Percentiles rank a stretch among this genome's conserved stretches.
These are phyloP conservation scores for Oeneis ivallda DNA, from an alignment of 2,888 invertebrate species.

Conservation along the genomic window DNA sequence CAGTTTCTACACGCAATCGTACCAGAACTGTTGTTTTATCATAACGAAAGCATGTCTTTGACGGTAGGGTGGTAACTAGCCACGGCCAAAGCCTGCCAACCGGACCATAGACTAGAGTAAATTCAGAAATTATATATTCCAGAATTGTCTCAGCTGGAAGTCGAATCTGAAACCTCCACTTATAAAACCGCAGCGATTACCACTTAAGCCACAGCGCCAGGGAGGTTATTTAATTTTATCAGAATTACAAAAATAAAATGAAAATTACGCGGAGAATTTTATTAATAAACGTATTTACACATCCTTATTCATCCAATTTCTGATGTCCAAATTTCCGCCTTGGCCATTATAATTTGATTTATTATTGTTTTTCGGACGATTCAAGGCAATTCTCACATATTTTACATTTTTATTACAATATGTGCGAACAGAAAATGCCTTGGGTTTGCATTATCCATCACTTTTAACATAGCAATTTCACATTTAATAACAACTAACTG, in stretches of 20 bases:
- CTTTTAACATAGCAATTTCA: slow-evolving; percentile 9
- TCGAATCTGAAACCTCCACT: too few relatives aligned
- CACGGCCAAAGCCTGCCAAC: too few relatives aligned
- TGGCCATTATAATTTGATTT: slow-evolving; percentile 19
- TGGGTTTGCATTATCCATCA: slow-evolving; percentile 5
- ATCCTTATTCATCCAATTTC: slow-evolving; percentile 14
- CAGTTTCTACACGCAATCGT: too few relatives aligned
- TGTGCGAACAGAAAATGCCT: neutral
- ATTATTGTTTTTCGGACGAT: slow-evolving; percentile 18
- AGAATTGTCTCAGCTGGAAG: too few relatives aligned
- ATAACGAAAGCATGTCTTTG: too few relatives aligned
- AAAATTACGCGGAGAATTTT: slow-evolving; percentile 3
- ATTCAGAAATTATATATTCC: too few relatives aligned
- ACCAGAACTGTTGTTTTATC: too few relatives aligned
- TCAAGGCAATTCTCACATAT: slow-evolving; percentile 22
- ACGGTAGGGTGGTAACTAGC: too few relatives aligned
- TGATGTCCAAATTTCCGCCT: slow-evolving; percentile 18
- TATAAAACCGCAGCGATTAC: too few relatives aligned
- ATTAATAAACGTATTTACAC: slow-evolving; percentile 19
- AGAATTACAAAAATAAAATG: neutral
- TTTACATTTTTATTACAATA: slow-evolving; percentile 21
- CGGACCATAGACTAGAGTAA: too few relatives aligned
- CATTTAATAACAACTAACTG: neutral
- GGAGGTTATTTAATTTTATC: neutral
- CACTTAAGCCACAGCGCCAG: too few relatives aligned